Conservation (phyloP, 2,888 invertebrate genomes). For the Tetropium fuscum region DNA sequence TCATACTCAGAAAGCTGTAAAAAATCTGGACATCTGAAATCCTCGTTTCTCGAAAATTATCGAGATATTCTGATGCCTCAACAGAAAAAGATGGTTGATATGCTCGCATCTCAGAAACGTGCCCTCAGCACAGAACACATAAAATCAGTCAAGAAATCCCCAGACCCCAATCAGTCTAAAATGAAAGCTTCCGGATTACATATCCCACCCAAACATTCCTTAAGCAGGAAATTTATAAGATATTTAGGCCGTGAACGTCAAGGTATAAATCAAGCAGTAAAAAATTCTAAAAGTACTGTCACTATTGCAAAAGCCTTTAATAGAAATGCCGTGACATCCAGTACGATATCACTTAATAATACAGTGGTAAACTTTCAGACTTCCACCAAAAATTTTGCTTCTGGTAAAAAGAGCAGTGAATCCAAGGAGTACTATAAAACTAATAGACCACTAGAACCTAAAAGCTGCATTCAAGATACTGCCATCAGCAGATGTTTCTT, state of each 20-base stretch:
- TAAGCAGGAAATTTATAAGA: neutral
- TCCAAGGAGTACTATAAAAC: neutral
- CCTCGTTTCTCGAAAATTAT: neutral
- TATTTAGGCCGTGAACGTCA: too few relatives aligned
- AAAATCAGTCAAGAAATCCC: too few relatives aligned
- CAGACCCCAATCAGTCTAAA: too few relatives aligned
- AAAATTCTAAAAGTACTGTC: neutral
- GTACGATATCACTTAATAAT: neutral
- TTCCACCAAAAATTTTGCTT: neutral
- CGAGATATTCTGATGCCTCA: neutral
- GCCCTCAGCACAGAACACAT: neutral
- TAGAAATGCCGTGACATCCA: neutral
- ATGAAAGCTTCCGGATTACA: neutral
- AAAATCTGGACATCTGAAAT: neutral
- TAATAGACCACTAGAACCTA: conserved; percentile 30
- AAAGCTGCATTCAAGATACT: conserved; percentile 20
- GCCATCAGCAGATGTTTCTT: conserved; percentile 26
- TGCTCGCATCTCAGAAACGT: neutral
- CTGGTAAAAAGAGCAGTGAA: neutral
- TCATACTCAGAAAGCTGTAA: conserved; percentile 14
- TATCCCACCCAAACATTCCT: neutral
- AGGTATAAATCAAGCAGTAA: neutral
- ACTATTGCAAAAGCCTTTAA: neutral
- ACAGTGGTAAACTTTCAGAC: neutral
- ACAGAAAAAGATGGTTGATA: neutral